Conservation (phyloP, 2,888 invertebrate genomes). For the Parascotia fuliginaria region DNA sequence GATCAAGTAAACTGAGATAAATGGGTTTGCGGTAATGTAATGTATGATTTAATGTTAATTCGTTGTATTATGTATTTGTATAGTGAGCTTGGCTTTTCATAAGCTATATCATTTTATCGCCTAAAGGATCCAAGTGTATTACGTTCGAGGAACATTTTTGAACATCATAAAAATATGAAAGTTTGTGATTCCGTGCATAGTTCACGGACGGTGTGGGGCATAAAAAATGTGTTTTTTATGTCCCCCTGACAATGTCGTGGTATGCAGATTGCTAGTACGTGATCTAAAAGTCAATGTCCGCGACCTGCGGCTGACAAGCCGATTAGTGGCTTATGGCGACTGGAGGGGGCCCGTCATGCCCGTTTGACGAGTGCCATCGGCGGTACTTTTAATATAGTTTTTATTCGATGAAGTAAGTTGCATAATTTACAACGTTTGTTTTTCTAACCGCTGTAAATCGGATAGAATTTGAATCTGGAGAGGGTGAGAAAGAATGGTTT, state of each 20-base stretch:
- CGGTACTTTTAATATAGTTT: slow-evolving; percentile 36
- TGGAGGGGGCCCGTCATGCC: slow-evolving; percentile 42
- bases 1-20: slow-evolving; percentile 14
- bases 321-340: slow-evolving; percentile 68
- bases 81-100: neutral
- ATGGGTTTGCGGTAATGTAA: slow-evolving; percentile 5
- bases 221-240: slow-evolving; percentile 62
- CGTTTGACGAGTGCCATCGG: slow-evolving; percentile 32
- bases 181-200: slow-evolving; percentile 23
- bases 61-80: neutral
- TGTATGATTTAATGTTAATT: slow-evolving; percentile 1
- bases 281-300: slow-evolving; percentile 73
- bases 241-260: slow-evolving; percentile 58
- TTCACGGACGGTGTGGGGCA: slow-evolving; percentile 29
- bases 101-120: neutral
- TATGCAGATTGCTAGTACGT: slow-evolving; percentile 82
- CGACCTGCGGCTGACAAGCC: slow-evolving; percentile 72
- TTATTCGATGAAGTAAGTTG: slow-evolving; percentile 20
- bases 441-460: slow-evolving; percentile 6
- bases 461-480: neutral
- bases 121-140: neutral
- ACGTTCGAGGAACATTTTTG: neutral
- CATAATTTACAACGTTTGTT: slow-evolving; percentile 18
- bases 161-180: slow-evolving; percentile 11
- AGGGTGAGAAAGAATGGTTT: neutral